Evolutionary conservation across 2,797 vertebrate genomes (phyloP).

Genomic region (Muscicapa comitata): DNA sequence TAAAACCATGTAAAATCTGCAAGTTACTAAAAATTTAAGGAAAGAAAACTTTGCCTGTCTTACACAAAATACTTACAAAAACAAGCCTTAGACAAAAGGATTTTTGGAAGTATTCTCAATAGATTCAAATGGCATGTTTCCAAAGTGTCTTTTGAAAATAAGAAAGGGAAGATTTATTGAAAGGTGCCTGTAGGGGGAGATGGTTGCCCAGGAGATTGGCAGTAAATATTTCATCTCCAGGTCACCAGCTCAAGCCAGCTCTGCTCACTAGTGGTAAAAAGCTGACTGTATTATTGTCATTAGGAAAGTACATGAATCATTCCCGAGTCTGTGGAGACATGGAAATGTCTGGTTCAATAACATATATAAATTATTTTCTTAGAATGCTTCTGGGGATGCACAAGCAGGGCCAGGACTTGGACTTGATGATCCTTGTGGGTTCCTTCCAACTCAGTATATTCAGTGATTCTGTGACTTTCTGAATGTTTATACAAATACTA

Average conservation of each 20-base stretch:
- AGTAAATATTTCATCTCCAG: constrained; percentile 48
- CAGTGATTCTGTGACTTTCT: background rate
- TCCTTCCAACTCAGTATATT: background rate
- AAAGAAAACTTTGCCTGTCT: constrained; percentile 21
- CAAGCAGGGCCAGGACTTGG: background rate
- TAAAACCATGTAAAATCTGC: background rate
- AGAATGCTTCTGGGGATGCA: background rate
- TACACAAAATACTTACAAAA: constrained; percentile 40
- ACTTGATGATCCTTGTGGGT: background rate
- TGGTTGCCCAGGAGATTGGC: constrained; percentile 47
- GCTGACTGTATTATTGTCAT: constrained; percentile 7
- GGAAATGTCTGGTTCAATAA: constrained; percentile 27
- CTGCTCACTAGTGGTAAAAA: background rate
- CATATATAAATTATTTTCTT: constrained; percentile 22
- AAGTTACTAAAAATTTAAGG: constrained; percentile 31
- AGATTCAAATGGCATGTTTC: constrained; percentile 7
- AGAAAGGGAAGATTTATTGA: constrained; percentile 20
- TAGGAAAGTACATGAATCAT: constrained; percentile 15
- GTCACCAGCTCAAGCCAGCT: constrained; percentile 16
- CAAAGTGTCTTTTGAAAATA: constrained; percentile 2
- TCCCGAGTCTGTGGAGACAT: background rate
- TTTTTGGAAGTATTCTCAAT: background rate
- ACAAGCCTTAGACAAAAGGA: constrained; percentile 12
- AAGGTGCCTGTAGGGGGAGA: constrained; percentile 59
- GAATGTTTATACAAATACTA: background rate